Conservation (phyloP, 1,140 invertebrate species). For the Mizuhopecten yessoensis region DNA sequence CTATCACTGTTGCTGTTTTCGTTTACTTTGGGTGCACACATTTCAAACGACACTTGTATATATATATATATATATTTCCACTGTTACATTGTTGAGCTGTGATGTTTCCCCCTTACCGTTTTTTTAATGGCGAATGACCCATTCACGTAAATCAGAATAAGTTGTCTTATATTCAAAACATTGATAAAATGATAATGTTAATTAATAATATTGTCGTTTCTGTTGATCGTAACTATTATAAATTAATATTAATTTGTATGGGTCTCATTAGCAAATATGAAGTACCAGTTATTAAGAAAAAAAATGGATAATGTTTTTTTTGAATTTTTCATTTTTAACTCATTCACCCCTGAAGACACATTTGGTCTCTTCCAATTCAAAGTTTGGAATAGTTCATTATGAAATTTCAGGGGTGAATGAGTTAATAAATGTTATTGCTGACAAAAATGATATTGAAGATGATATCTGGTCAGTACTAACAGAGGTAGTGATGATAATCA, state of each 20-base stretch:
- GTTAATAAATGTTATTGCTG: neutral
- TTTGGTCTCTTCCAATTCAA: too few species aligned
- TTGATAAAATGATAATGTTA: neutral
- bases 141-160: neutral
- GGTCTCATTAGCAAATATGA: neutral
- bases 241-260: neutral
- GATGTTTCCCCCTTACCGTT: neutral
- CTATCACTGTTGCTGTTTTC: neutral
- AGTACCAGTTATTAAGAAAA: neutral
- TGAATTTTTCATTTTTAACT: neutral
- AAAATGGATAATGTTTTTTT: neutral
- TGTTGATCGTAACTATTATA: neutral
- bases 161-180: neutral
- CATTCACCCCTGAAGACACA: too few species aligned
- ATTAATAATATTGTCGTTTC: neutral
- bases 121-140: neutral
- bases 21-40: conserved; percentile 36
- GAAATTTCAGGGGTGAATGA: too few species aligned
- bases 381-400: too few species aligned
- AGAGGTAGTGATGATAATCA: too few species aligned
- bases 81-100: neutral
- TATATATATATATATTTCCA: neutral
- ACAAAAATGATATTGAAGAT: neutral
- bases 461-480: too few species aligned
- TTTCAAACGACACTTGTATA: neutral